Percentiles rank a stretch among this genome's conserved stretches.
phyloP scores from a whole-genome alignment of 2,113 vertebrate genomes.

The Ranitomeya imitator region DNA sequence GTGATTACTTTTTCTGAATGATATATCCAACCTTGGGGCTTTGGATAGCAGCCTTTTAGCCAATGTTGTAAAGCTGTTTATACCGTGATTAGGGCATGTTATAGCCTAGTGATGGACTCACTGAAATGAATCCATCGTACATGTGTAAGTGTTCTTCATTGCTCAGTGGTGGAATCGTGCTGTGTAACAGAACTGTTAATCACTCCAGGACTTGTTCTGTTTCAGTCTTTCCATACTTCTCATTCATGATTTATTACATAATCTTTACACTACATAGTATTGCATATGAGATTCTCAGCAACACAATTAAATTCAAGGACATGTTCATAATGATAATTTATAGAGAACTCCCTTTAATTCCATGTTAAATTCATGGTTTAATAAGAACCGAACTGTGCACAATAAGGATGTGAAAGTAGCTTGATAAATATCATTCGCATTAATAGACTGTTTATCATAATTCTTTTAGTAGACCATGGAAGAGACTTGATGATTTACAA shows the following conservation, averaged over 20 bases:
- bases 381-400: constrained; percentile 23
- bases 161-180: neutral
- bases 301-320: neutral
- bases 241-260: neutral
- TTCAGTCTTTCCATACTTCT: neutral
- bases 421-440: constrained; percentile 33
- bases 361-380: constrained; percentile 40
- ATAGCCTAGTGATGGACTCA: neutral
- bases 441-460: constrained; percentile 33
- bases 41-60: no score
- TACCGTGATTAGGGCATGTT: neutral
- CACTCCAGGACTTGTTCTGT: neutral
- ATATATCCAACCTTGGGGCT: no score
- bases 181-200: neutral
- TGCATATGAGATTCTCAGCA: constrained; percentile 23
- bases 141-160: neutral
- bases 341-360: neutral
- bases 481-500: neutral
- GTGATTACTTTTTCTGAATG: no score
- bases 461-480: neutral
- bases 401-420: neutral
- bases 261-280: neutral
- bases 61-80: no score
- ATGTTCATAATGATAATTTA: constrained; percentile 37
- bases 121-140: neutral